A percentile compares a stretch with the other conserved stretches of the same genome.
Evolutionary conservation across 2,113 vertebrate genomes (phyloP).

Genomic region (Triplophysa tibetana): DNA sequence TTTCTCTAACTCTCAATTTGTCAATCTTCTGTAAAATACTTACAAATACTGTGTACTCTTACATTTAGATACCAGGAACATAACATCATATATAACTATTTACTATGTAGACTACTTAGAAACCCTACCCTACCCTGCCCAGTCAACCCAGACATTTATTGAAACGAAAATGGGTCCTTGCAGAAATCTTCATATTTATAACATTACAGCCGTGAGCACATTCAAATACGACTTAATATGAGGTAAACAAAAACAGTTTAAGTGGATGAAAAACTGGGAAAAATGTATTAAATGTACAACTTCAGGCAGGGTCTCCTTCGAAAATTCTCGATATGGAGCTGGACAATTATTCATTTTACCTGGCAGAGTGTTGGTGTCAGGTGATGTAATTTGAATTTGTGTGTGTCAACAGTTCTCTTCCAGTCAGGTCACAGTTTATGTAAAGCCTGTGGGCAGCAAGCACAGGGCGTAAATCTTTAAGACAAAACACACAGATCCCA

Average conservation of each 20-base stretch:
- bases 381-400: slow-evolving; percentile 29
- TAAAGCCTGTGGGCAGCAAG: slow-evolving; percentile 32
- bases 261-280: no score
- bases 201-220: no score
- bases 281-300: background rate
- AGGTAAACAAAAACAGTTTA: no score
- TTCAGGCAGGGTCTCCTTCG: background rate
- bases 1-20: background rate
- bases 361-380: slow-evolving; percentile 36
- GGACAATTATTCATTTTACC: background rate
- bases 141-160: no score
- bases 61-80: no score
- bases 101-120: no score
- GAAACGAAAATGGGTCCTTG: no score
- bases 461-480: slow-evolving; percentile 26
- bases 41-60: no score
- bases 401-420: slow-evolving; percentile 35
- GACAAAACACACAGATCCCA: slow-evolving; percentile 24
- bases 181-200: no score
- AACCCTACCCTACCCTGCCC: no score
- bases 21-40: background rate
- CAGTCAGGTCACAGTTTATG: slow-evolving; percentile 33
- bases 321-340: background rate
- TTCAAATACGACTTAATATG: no score
- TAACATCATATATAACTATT: no score